Percentiles rank a stretch among this genome's conserved stretches.
phyloP scores from a whole-genome alignment of 2,113 vertebrate species.

The Zapus hudsonius region DNA sequence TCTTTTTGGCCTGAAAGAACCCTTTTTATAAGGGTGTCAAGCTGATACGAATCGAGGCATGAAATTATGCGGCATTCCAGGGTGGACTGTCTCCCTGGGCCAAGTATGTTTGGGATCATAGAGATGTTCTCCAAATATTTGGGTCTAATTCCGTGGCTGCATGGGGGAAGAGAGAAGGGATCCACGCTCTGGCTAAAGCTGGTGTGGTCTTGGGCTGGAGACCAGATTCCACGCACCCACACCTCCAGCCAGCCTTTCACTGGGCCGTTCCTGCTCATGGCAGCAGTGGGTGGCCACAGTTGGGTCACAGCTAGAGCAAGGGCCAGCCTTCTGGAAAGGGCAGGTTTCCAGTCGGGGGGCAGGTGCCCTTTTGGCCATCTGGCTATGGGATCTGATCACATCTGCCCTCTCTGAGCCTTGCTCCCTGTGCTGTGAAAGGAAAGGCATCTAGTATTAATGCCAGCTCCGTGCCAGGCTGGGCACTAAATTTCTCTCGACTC shows the following conservation, averaged over 20 bases:
- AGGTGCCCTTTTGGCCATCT: background rate
- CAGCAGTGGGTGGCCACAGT: background rate
- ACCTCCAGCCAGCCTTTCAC: background rate
- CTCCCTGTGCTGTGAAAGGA: background rate
- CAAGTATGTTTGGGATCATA: background rate
- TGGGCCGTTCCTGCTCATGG: accelerated
- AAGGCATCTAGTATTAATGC: background rate
- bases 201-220: background rate
- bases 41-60: background rate
- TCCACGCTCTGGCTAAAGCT: background rate
- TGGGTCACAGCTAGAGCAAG: background rate
- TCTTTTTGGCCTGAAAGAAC: no score
- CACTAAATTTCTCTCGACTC: background rate
- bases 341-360: background rate
- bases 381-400: background rate
- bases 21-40: background rate
- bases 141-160: background rate
- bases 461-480: background rate
- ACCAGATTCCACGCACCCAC: background rate
- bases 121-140: background rate
- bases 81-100: background rate
- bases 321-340: background rate
- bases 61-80: background rate
- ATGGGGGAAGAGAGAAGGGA: background rate
- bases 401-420: background rate